Base-by-base conservation (phyloP, 2,888 invertebrate species). In the Acanthosoma haemorrhoidale region DNA sequence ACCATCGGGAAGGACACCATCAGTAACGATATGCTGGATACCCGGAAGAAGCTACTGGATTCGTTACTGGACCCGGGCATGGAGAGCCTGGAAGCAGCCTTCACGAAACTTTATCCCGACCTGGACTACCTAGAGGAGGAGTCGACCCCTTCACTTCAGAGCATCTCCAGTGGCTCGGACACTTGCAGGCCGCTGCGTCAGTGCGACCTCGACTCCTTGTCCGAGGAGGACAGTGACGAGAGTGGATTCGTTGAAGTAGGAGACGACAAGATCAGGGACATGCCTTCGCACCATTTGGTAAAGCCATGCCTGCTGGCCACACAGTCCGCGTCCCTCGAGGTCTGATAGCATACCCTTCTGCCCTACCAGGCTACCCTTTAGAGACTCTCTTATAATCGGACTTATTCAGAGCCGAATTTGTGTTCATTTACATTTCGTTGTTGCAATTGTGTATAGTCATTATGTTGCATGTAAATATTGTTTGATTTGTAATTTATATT, bases 211-310 rank as follows among this genome's bases (percentile, higher is more conserved):
- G 76, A 78, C 73, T 76, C 77, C n/a, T 51, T 77, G 34, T 73
- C 76, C 15, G 76, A 81, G 70, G 89, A 89, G 76, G 88, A 89
- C 74, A 92, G 92, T 79, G 94, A 94, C 77, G 94, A 95, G 79
- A 93, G 92, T 70, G 94, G 94, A 3, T 94, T 93, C 80, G 94
- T 92, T 31, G 94, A 94, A 79, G 69, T 67, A 9, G 72, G 73
- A 31, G 76, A 76, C 68, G 75, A 75, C 71, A 76, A 76, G 66
- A 74, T 73, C 31, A 68, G 76, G 16, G 76, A 76, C 69, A 68
- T 75, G 18, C 76, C 77, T 13, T 75, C 75, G 70, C 76, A 75
- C 59, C 76, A 77, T 32, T 69, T 77, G 38, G 74, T 77, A 71
- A 76, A 76, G 66, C 73, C 74, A n/a, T 74, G 75, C 36, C 74